These are phyloP conservation scores for Mycetomoellerius zeteki DNA, from an alignment of 1,140 invertebrate genomes.

Conservation along the genomic window DNA sequence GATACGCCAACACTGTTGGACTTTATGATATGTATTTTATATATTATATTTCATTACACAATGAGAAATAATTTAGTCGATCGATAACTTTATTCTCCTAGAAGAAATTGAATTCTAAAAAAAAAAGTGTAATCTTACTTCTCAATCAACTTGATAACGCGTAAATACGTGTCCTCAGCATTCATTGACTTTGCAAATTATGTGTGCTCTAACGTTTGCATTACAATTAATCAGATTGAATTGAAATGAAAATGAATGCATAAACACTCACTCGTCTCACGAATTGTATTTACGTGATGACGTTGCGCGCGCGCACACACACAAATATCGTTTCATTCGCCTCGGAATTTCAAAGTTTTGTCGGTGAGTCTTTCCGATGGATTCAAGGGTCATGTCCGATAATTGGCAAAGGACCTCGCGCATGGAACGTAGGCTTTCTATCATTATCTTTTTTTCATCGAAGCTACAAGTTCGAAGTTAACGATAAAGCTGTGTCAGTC, in stretches of 20 bases:
- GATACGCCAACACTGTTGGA: constrained; percentile 30
- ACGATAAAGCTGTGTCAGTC: background rate
- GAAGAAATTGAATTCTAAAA: background rate
- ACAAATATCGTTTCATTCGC: no score
- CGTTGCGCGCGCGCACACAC: background rate
- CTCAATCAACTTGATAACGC: background rate
- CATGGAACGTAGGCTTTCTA: background rate
- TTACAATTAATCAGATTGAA: constrained; percentile 9
- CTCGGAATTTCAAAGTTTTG: background rate
- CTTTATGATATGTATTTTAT: constrained; percentile 10
- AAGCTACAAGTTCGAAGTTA: constrained; percentile 12
- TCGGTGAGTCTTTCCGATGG: background rate
- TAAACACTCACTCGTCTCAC: background rate
- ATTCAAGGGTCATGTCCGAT: background rate
- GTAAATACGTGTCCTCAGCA: background rate
- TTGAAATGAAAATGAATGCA: background rate
- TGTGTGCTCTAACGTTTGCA: background rate
- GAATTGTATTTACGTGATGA: constrained; percentile 13
- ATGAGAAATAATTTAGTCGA: background rate
- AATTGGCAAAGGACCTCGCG: background rate
- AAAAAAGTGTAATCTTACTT: background rate
- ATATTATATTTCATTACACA: constrained; percentile 15
- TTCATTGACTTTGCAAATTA: constrained; percentile 17
- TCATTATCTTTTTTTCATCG: constrained; percentile 10
- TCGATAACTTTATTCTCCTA: background rate